A percentile compares a stretch with the other conserved stretches of the same genome.
Conservation (phyloP, 2,797 vertebrate species). For the Accipiter superciliosus region DNA sequence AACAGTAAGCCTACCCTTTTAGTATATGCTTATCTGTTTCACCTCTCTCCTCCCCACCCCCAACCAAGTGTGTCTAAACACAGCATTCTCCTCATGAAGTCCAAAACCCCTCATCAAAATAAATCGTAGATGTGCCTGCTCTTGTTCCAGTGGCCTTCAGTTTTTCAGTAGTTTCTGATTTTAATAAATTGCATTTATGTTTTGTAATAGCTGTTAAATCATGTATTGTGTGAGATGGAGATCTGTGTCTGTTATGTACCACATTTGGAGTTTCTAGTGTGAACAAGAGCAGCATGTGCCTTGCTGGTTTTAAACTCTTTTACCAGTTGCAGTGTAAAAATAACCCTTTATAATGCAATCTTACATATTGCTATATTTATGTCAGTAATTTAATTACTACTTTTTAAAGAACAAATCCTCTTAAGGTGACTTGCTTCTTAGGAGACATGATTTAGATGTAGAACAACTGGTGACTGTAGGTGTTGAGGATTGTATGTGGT, state of each 20-base stretch:
- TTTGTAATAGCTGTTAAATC: not conserved
- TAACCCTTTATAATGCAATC: not conserved
- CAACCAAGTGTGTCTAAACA: not conserved
- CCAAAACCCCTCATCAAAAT: not conserved
- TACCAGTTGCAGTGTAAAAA: not conserved
- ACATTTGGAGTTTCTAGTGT: not conserved
- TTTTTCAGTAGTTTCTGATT: not conserved
- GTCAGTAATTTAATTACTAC: not conserved
- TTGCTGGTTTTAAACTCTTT: not conserved
- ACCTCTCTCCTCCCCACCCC: no score
- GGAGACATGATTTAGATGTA: not conserved
- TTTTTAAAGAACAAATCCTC: not conserved
- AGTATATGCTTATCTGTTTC: not conserved
- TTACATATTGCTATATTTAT: not conserved
- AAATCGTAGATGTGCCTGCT: not conserved
- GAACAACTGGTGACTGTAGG: not conserved
- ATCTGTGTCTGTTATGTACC: not conserved
- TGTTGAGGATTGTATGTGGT: not conserved
- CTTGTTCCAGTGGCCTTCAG: not conserved
- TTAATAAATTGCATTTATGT: not conserved
- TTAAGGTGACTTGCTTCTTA: not conserved
- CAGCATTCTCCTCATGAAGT: not conserved
- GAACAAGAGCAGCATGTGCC: not conserved
- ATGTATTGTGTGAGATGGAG: not conserved
- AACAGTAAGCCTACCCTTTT: not conserved